Evolutionary conservation across 2,113 vertebrate genomes (phyloP), one percentile per base, ranked within the genome.

Genomic region (Oceanites oceanicus): DNA sequence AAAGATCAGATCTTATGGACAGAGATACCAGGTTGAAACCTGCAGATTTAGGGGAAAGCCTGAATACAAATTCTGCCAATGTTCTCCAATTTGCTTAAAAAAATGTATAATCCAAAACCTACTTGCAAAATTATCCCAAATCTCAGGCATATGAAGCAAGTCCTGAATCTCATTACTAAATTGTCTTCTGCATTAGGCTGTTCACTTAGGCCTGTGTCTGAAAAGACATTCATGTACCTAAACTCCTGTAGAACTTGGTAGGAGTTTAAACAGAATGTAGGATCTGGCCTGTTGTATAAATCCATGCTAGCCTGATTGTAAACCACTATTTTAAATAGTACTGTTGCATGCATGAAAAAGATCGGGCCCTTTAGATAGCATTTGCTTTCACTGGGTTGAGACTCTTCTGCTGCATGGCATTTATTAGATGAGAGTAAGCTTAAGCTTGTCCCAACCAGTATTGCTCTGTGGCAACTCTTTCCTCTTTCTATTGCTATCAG

Each of bases 101-200:
- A 93, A 88, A 78, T 38, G 17, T 45, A 45, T 45, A 82, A 67
- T 38, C 42, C 22, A 23, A 94, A 94, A 66, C 26, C 27, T 75
- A 36, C 44, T 75, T 91, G 89, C 52, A 79, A 85, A 91, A 96
- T 84, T 86, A 84, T 80, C 56, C 30, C 36, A 81, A 93, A 86
- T 73, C 83, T 88, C 68, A 86, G 83, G 92, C 61, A 38, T 45
- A n/a, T 26, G 76, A 93, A 89, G 30, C 47, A 73, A 81, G 65
- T 90, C 56, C 68, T 15, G 79, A 88, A 86, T 95, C 75, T 95
- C 73, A 88, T 92, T 92, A 86, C 40, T 90, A 40, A 88, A n/a
- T 80, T 80, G 68, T 73, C 72, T 92, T 88, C 82, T 92, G 56
- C 11, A 13, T 74, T 70, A 68, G 44, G 19, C 58, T 83, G 47